phyloP scores from a whole-genome alignment of 2,888 invertebrate genomes.

The Daptonema setosum region DNA sequence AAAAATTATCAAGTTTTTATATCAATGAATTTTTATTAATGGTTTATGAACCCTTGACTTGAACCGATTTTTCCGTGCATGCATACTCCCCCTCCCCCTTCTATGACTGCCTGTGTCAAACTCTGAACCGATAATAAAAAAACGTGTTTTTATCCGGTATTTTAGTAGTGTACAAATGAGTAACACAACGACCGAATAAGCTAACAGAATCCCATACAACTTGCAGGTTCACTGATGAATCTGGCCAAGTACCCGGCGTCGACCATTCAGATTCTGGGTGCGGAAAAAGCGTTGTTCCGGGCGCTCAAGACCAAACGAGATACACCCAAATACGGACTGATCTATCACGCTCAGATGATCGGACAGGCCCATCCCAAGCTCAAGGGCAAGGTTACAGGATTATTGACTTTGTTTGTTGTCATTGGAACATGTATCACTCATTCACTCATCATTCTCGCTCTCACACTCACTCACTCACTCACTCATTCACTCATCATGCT shows the following conservation, averaged over 20 bases:
- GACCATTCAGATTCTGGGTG: conserved; percentile 88
- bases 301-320: conserved; percentile 90
- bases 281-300: conserved; percentile 88
- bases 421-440: background rate
- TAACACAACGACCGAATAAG: too few relatives aligned
- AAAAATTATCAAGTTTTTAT: conserved; percentile 6
- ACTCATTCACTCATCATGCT: too few relatives aligned
- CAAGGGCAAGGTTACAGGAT: conserved; percentile 47
- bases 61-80: background rate
- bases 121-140: too few relatives aligned
- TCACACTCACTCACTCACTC: background rate
- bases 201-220: too few relatives aligned
- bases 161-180: too few relatives aligned
- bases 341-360: conserved; percentile 81
- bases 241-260: conserved; percentile 93
- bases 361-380: conserved; percentile 68
- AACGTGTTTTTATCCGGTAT: too few relatives aligned
- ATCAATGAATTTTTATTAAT: background rate
- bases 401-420: background rate
- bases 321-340: conserved; percentile 93
- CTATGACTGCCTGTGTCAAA: too few relatives aligned
- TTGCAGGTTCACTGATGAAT: conserved; percentile 63
- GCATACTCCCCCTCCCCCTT: background rate
- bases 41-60: background rate
- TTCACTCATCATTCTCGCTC: background rate